phyloP scores from a whole-genome alignment of 1,140 invertebrate species.

The Galleria mellonella region DNA sequence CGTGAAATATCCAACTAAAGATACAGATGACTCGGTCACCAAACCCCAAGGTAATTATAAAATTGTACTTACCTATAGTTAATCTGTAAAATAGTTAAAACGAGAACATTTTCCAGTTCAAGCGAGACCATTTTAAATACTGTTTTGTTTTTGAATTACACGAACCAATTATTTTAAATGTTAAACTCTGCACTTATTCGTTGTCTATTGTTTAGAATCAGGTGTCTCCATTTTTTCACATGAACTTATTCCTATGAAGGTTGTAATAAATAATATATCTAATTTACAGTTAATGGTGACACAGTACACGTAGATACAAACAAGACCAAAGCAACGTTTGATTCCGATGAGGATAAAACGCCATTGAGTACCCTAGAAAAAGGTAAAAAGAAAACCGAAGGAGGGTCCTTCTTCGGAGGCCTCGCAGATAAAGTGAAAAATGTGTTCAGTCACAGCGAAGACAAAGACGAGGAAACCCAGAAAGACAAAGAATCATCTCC shows the following conservation, averaged over 20 bases:
- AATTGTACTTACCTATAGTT: background rate
- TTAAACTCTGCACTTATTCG: too few relatives aligned
- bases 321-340: constrained; percentile 67
- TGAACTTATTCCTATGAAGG: too few relatives aligned
- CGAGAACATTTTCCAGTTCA: too few relatives aligned
- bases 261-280: too few relatives aligned
- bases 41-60: constrained; percentile 47
- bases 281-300: constrained; percentile 55
- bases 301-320: constrained; percentile 59
- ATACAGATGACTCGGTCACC: constrained; percentile 35
- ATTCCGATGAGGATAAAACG: constrained; percentile 71
- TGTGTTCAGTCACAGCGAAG: constrained; percentile 54
- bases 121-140: too few relatives aligned
- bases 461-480: constrained; percentile 37
- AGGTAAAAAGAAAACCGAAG: constrained; percentile 57
- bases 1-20: constrained; percentile 44
- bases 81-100: constrained; percentile 6
- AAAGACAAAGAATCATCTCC: constrained; percentile 56
- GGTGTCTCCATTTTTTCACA: too few relatives aligned
- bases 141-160: too few relatives aligned
- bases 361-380: constrained; percentile 65
- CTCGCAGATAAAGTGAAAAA: constrained; percentile 61
- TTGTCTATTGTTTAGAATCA: too few relatives aligned
- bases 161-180: too few relatives aligned
- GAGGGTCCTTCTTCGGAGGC: constrained; percentile 51